Base-by-base conservation (phyloP, 1,140 invertebrate genomes). In the Tachypleus tridentatus region DNA sequence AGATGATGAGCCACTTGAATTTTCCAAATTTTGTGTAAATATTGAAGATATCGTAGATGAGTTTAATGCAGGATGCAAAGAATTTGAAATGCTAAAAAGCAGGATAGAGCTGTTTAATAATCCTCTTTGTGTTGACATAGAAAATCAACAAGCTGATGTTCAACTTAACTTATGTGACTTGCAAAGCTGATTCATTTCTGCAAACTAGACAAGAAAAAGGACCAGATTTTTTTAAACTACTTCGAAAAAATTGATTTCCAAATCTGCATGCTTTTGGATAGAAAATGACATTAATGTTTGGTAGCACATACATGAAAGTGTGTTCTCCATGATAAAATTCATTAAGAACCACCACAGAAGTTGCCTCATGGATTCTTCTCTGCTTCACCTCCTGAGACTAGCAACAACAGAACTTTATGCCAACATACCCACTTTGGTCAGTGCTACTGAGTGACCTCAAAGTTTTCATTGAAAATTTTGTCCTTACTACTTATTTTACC, bases 311-410 rank as follows among this genome's bases (percentile, higher is more conserved):
- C n/a, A n/a, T n/a, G n/a, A n/a, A n/a, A n/a, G n/a, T n/a, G n/a
- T n/a, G n/a, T n/a, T n/a, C n/a, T n/a, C n/a, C n/a, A n/a, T n/a
- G n/a, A n/a, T n/a, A n/a, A n/a, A n/a, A n/a, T n/a, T n/a, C n/a
- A n/a, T n/a, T n/a, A n/a, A n/a, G n/a, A n/a, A n/a, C n/a, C n/a
- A n/a, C n/a, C n/a, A n/a, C n/a, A n/a, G n/a, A n/a, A n/a, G n/a
- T n/a, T n/a, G n/a, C n/a, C n/a, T n/a, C n/a, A n/a, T n/a, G n/a
- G 57, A 66, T 50, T 3, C 48, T 62, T 63, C 58, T 66, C 50
- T 63, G 47, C 47, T 58, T 51, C 51, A n/a, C n/a, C n/a, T n/a
- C n/a, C n/a, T n/a, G n/a, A n/a, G n/a, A n/a, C n/a, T n/a, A n/a
- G n/a, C n/a, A n/a, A n/a, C n/a, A n/a, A n/a, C n/a, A n/a, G n/a